Evolutionary conservation across 2,888 invertebrate genomes (phyloP).

Genomic region (Drosophila formosana): DNA sequence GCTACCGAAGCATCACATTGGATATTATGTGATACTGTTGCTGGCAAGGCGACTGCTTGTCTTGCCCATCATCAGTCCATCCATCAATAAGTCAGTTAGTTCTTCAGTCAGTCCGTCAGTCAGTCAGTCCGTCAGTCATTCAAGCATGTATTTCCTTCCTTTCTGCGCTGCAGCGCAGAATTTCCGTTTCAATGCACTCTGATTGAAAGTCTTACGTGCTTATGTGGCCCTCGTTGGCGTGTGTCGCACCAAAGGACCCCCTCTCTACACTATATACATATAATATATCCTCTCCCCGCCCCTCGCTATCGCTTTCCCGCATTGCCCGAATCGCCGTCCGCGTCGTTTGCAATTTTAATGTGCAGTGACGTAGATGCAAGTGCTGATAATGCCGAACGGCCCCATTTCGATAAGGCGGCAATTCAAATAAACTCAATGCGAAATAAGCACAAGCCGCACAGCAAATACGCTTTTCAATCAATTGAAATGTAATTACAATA

Average conservation of each 20-base stretch:
- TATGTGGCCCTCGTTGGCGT: slow-evolving; percentile 45
- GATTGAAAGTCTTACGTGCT: slow-evolving; percentile 76
- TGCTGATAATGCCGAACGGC: slow-evolving; percentile 61
- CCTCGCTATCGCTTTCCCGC: neutral
- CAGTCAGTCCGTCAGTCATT: slow-evolving; percentile 50
- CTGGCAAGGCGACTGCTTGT: slow-evolving; percentile 22
- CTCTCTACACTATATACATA: neutral
- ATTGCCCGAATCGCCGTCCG: slow-evolving; percentile 29
- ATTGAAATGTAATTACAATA: slow-evolving; percentile 1
- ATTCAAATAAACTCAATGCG: slow-evolving; percentile 55
- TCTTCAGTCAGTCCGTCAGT: slow-evolving; percentile 15
- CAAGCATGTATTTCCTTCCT: slow-evolving; percentile 72
- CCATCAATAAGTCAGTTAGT: slow-evolving; percentile 8
- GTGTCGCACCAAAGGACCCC: slow-evolving; percentile 49
- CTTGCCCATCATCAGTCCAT: slow-evolving; percentile 30
- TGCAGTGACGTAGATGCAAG: slow-evolving; percentile 70
- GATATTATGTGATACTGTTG: slow-evolving; percentile 58
- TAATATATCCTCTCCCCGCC: neutral
- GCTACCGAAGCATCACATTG: slow-evolving; percentile 22
- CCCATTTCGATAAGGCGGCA: slow-evolving; percentile 58
- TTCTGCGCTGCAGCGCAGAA: slow-evolving; percentile 78
- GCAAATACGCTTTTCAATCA: slow-evolving; percentile 25
- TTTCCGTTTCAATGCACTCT: slow-evolving; percentile 77
- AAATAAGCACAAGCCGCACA: slow-evolving; percentile 10
- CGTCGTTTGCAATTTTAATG: slow-evolving; percentile 74